Evolutionary conservation across 1,140 invertebrate species (phyloP).

Genomic region (Tachypleus tridentatus): DNA sequence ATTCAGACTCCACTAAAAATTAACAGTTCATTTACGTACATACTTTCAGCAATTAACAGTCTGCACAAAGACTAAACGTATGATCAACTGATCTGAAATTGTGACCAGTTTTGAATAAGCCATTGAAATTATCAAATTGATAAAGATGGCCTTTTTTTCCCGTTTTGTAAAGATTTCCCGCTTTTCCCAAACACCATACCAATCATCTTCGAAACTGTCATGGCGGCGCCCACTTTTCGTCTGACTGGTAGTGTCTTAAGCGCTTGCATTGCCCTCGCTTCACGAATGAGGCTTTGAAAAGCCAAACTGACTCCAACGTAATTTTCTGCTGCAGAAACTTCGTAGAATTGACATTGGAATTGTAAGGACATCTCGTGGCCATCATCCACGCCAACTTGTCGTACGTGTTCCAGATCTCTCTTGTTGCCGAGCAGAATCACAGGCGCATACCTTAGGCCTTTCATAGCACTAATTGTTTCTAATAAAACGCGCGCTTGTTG

Average conservation of each 20-base stretch:
- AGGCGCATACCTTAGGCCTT: conserved; percentile 30
- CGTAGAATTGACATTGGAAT: conserved; percentile 70
- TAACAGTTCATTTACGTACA: no score
- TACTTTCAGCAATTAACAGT: no score
- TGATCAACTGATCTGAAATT: no score
- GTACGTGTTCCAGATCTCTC: conserved; percentile 63
- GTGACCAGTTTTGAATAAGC: no score
- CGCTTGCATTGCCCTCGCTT: conserved; percentile 55
- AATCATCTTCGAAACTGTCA: conserved; percentile 59
- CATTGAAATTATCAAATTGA: conserved; percentile 10
- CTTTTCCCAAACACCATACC: conserved; percentile 62
- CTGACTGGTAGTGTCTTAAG: conserved; percentile 53
- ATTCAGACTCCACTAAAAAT: no score
- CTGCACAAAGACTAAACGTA: no score
- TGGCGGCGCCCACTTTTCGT: conserved; percentile 59
- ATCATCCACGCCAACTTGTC: conserved; percentile 55
- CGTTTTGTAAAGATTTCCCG: conserved; percentile 3
- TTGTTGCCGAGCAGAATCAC: conserved; percentile 67
- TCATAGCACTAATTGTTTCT: conserved; percentile 48
- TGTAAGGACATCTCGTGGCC: conserved; percentile 62
- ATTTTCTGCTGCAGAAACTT: conserved; percentile 70
- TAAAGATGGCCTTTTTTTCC: conserved; percentile 54
- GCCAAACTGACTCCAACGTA: conserved; percentile 60
- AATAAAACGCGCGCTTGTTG: conserved; percentile 55
- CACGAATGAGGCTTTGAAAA: conserved; percentile 55